Base-by-base conservation (phyloP, 2,113 vertebrate species). In the Daphoenositta chrysoptera region DNA sequence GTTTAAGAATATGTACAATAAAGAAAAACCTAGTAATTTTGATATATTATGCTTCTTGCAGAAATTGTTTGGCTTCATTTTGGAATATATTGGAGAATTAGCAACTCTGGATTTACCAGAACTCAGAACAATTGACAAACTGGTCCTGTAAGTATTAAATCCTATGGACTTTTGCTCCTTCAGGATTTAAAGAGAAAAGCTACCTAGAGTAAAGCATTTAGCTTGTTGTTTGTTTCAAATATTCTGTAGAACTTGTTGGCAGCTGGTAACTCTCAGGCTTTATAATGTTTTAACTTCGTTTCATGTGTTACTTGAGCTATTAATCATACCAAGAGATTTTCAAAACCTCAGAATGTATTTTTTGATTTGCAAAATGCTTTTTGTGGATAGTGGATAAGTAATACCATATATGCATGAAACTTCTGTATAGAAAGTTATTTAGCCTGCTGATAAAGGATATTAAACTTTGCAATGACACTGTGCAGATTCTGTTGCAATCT, bases 41-140 rank as follows among this genome's bases (percentile, higher is more conserved):
- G 73, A 89, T 24, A 12, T 50, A 35, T 2, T 80, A 4, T 78
- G 18, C 27, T 81, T 95, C 53, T 97, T 94, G 30, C 97, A 99
- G 99, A 99, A 99, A 95, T 93, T 99, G 10, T 99, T 99, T 44
- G 98, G 98, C 60, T 99, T 99, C 58, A 98, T 99, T 70, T 72
- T 99, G 98, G 99, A 99, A 63, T 99, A 99, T 87, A 27, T 99
- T 11, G 99, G 98, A 30, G 98, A 99, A 30, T 65, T 99, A 96
- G 98, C 99, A 76, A 83, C 91, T 48, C 87, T 96, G 27, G 97
- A 97, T 58, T 97, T 98, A 3, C 98, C 99, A 31, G 98, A 99
- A 64, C 98, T 99, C 54, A 42, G 68, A 90, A 97, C 98, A 21
- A 83, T 99, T 30, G 98, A 99, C 90, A 98, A 90, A 45, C 94